These are phyloP conservation scores for Philypnodon macrostomus DNA, from an alignment of 2,797 vertebrate genomes.

Conservation along the genomic window DNA sequence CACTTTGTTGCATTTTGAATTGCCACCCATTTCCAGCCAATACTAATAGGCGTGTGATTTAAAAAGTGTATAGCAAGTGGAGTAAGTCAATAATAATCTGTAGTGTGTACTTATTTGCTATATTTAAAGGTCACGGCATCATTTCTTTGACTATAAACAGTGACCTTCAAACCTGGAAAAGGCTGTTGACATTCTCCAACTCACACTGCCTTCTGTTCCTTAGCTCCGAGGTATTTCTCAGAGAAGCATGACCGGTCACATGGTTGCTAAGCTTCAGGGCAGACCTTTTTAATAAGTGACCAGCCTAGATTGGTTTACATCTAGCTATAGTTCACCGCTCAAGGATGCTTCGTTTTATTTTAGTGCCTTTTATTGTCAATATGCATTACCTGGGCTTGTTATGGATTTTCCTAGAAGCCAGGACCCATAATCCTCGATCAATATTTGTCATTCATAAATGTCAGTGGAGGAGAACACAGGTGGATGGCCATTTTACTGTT, in stretches of 20 bases:
- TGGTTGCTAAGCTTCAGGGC: constrained; percentile 57
- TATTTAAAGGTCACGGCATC: too few relatives aligned
- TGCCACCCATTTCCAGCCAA: too few relatives aligned
- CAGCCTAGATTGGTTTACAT: constrained; percentile 28
- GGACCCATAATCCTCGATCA: constrained; percentile 32
- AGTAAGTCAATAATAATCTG: too few relatives aligned
- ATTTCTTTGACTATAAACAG: too few relatives aligned
- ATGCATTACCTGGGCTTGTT: neutral
- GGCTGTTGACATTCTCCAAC: constrained; percentile 1
- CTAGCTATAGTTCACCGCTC: constrained; percentile 11
- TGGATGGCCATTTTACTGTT: constrained; percentile 24
- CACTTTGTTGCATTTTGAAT: too few relatives aligned
- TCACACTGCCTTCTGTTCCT: constrained; percentile 8
- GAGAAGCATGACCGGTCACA: constrained; percentile 69
- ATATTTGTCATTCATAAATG: constrained; percentile 44
- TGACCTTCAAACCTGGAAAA: too few relatives aligned
- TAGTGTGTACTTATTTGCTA: too few relatives aligned
- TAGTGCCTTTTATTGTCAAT: neutral
- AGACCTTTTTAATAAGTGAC: constrained; percentile 42
- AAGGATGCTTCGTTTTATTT: constrained; percentile 2
- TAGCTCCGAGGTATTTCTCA: constrained; percentile 59
- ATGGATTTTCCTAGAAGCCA: constrained; percentile 2
- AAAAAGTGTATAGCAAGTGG: too few relatives aligned
- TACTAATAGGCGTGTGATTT: too few relatives aligned
- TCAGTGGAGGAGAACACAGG: constrained; percentile 20